These are phyloP conservation scores for Orius laevigatus DNA, from an alignment of 1,140 invertebrate species.

Conservation along the genomic window DNA sequence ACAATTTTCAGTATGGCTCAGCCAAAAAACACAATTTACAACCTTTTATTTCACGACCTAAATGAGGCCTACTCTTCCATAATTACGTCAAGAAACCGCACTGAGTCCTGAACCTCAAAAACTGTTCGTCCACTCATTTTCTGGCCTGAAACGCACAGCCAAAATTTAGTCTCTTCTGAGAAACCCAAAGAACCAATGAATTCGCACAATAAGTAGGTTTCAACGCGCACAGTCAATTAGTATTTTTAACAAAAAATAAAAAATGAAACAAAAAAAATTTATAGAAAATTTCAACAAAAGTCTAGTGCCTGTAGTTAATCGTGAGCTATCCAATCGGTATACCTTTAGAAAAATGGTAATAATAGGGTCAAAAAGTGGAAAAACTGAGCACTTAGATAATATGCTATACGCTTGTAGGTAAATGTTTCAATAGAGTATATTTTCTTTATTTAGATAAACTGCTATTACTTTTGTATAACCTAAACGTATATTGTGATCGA, in stretches of 20 bases:
- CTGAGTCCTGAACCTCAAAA: no score
- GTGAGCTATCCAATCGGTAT: not conserved
- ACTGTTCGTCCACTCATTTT: no score
- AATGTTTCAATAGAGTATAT: constrained; percentile 16
- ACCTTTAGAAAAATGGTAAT: not conserved
- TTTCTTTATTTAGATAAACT: constrained; percentile 12
- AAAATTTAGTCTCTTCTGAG: not conserved
- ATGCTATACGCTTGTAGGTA: constrained; percentile 15
- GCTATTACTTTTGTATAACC: constrained; percentile 3
- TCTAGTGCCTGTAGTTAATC: constrained; percentile 15
- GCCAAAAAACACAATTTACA: no score
- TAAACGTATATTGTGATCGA: constrained; percentile 10
- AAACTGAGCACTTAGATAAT: constrained; percentile 11
- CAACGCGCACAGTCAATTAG: constrained; percentile 17
- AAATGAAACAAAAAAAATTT: not conserved
- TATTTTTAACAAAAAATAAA: constrained; percentile 11
- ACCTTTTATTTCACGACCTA: no score
- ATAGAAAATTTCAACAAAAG: constrained; percentile 3
- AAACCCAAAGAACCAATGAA: constrained; percentile 14
- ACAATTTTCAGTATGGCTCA: no score
- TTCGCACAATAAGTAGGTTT: constrained; percentile 16
- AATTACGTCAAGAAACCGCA: no score
- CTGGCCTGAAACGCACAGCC: not conserved
- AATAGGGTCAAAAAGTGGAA: not conserved
- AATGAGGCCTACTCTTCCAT: no score